These are phyloP conservation scores for Artibeus jamaicensis DNA, from an alignment of 2,797 vertebrate genomes.

Conservation along the genomic window DNA sequence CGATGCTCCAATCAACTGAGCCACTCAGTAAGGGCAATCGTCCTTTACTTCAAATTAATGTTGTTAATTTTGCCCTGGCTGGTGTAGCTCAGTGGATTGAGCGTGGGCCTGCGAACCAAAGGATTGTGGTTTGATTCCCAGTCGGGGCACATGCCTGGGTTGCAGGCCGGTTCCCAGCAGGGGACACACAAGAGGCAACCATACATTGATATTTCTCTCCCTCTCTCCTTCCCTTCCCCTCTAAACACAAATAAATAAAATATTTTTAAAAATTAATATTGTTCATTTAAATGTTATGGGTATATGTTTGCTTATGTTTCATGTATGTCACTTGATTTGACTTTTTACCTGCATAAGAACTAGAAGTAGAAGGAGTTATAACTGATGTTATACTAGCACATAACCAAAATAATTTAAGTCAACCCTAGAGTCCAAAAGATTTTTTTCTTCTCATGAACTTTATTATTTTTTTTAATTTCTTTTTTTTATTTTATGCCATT, in stretches of 20 bases:
- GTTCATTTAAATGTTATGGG: neutral
- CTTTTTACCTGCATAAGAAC: neutral
- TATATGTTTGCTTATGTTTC: constrained; percentile 13
- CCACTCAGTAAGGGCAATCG: neutral
- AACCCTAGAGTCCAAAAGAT: neutral
- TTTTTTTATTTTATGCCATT: no score
- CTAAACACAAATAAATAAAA: no score
- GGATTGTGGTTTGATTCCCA: no score
- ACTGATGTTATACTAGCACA: neutral
- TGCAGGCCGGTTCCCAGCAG: no score
- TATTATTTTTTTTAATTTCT: no score
- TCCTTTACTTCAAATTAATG: constrained; percentile 7
- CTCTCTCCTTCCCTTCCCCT: no score
- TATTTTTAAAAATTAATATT: neutral
- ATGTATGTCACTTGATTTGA: neutral
- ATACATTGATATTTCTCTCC: no score
- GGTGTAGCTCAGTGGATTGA: no score
- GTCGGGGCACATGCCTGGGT: no score
- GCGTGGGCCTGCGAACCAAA: no score
- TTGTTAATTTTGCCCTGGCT: neutral
- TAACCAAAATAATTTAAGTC: constrained; percentile 22
- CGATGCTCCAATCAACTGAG: neutral
- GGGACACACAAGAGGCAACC: no score
- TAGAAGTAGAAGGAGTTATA: constrained; percentile 21
- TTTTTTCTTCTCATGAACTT: no score